Percentiles rank a stretch among this genome's conserved stretches.
These are phyloP conservation scores for Colinus virginianus DNA, from an alignment of 2,113 vertebrate genomes.

Conservation along the genomic window DNA sequence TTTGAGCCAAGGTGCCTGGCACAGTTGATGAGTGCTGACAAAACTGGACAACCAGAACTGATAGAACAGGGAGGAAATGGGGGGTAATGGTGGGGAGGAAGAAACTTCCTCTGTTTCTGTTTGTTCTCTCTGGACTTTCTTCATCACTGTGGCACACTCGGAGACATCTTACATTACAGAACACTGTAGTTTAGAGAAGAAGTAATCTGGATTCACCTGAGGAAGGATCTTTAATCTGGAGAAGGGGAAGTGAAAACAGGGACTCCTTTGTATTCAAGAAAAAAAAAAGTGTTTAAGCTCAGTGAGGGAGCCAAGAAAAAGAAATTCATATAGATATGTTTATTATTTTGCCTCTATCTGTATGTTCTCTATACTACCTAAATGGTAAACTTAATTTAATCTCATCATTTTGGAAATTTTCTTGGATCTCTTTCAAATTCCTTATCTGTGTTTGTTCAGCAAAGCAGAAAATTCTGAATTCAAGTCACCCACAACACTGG, in stretches of 20 bases:
- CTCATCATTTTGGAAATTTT: background rate
- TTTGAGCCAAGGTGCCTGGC: background rate
- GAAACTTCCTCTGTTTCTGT: background rate
- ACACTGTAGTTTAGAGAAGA: background rate
- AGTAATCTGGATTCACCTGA: background rate
- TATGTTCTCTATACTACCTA: background rate
- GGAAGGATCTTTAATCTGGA: background rate
- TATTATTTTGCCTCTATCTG: conserved; percentile 17
- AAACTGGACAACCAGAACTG: background rate
- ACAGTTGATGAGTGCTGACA: background rate
- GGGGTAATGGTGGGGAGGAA: background rate
- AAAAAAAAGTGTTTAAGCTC: background rate
- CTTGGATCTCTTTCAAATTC: background rate
- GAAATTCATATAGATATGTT: background rate
- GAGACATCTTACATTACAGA: background rate
- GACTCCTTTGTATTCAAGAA: background rate
- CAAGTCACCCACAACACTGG: background rate
- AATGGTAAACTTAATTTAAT: background rate
- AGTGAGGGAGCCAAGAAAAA: conserved; percentile 24
- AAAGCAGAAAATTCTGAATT: background rate
- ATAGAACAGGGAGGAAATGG: background rate
- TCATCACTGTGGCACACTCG: background rate
- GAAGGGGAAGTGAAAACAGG: background rate
- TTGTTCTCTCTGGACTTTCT: background rate
- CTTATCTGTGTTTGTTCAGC: background rate